These are phyloP conservation scores for Cotesia vestalis DNA, from an alignment of 1,140 invertebrate genomes.

Conservation along the genomic window DNA sequence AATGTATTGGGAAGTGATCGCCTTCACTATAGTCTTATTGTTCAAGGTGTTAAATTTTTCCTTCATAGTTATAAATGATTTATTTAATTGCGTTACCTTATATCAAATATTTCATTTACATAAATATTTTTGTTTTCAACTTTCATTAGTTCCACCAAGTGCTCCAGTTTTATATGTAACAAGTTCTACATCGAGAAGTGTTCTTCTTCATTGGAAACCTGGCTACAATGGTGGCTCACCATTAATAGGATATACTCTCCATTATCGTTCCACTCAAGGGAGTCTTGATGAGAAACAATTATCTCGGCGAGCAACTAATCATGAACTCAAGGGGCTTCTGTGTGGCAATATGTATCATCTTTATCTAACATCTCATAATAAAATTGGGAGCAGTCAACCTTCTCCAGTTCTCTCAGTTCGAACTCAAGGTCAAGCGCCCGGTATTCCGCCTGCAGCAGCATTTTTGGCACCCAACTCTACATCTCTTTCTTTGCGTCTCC, in stretches of 20 bases:
- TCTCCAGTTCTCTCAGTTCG: conserved; percentile 75
- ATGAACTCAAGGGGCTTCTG: conserved; percentile 74
- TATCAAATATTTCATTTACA: conserved; percentile 2
- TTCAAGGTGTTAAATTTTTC: conserved; percentile 64
- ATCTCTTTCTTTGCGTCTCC: conserved; percentile 75
- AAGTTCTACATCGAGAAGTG: conserved; percentile 75
- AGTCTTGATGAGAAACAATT: conserved; percentile 73
- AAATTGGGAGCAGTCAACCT: conserved; percentile 76
- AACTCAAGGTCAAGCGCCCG: conserved; percentile 78
- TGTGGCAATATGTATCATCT: conserved; percentile 82
- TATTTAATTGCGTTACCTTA: not conserved
- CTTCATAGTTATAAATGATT: not conserved
- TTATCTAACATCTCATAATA: conserved; percentile 76
- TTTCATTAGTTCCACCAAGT: conserved; percentile 69
- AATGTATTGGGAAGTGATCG: conserved; percentile 77
- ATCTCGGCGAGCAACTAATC: conserved; percentile 71
- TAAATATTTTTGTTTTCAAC: conserved; percentile 37
- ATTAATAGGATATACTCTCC: conserved; percentile 74
- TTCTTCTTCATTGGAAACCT: conserved; percentile 77
- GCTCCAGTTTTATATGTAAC: conserved; percentile 77
- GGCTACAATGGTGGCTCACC: conserved; percentile 76
- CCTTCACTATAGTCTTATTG: conserved; percentile 69
- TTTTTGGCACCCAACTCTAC: conserved; percentile 78
- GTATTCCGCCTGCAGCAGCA: conserved; percentile 71
- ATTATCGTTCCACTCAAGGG: conserved; percentile 72